Evolutionary conservation across 1,140 invertebrate species (phyloP).

Genomic region (Drosophila triauraria): DNA sequence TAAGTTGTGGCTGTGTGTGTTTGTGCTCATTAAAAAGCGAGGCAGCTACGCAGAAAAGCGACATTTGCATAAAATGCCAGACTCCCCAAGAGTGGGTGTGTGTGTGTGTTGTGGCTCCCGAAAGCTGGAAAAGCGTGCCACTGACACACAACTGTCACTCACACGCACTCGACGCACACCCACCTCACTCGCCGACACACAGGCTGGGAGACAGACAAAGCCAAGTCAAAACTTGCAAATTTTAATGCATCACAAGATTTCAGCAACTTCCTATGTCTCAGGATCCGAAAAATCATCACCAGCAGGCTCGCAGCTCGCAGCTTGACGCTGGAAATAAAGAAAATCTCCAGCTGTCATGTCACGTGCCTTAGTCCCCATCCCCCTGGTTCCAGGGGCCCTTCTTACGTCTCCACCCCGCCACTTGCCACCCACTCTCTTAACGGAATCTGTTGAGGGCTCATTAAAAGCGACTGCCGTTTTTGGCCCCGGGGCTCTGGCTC

Average conservation of each 20-base stretch:
- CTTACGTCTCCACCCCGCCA: background rate
- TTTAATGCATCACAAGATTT: slow-evolving; percentile 81
- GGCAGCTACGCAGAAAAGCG: slow-evolving; percentile 75
- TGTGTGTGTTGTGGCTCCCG: slow-evolving; percentile 32
- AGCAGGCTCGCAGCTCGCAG: slow-evolving; percentile 46
- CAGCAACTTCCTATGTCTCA: slow-evolving; percentile 59
- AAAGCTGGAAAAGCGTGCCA: slow-evolving; percentile 74
- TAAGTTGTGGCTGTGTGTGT: slow-evolving; percentile 12
- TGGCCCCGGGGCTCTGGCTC: slow-evolving; percentile 12
- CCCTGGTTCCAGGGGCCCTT: background rate
- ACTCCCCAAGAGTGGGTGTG: slow-evolving; percentile 10
- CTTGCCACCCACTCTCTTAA: background rate
- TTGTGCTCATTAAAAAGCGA: slow-evolving; percentile 78
- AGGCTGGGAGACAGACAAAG: slow-evolving; percentile 16
- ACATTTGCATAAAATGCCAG: slow-evolving; percentile 71
- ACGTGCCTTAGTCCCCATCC: slow-evolving; percentile 21
- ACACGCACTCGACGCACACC: slow-evolving; percentile 24
- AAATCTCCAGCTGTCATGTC: slow-evolving; percentile 55
- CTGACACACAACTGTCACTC: slow-evolving; percentile 77
- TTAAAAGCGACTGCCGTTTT: slow-evolving; percentile 58
- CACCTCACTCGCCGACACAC: background rate
- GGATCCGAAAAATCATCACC: slow-evolving; percentile 56
- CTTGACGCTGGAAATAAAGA: slow-evolving; percentile 45
- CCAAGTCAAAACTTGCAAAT: slow-evolving; percentile 78
- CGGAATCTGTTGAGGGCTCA: slow-evolving; percentile 53